Base-by-base conservation (phyloP, 2,888 invertebrate genomes). In the Hydrotaea cyrtoneurina region DNA sequence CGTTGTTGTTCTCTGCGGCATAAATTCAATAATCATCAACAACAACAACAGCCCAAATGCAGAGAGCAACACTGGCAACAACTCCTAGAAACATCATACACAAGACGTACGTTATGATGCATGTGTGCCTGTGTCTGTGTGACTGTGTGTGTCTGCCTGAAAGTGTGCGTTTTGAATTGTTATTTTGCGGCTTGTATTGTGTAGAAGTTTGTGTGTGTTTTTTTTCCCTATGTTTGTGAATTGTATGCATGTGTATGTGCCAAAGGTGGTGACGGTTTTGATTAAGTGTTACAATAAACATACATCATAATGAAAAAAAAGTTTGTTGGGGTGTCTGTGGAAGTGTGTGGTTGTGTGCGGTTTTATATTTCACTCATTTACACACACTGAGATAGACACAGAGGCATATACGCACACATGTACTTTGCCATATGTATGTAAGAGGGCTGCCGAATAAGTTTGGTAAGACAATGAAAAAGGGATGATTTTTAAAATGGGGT, bases 201-300 rank as follows among this genome's bases (percentile, higher is more conserved):
- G 10, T 57, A 8, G 8, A 1, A 15, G 7, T 31, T 5, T 31
- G 15, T 62, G 62, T 31, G 31, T 36, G 62, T 59, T n/a, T n/a
- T n/a, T n/a, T n/a, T n/a, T n/a, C 1, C 23, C 21, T 57, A 13
- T 59, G 59, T 59, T 11, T 57, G 17, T 73, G 2, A 26, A 11
- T 59, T 53, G 43, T 78, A 66, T n/a, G 43, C 74, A 2, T 69
- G 46, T 17, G 19, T 57, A 4, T 76, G 73, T 74, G 85, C 77
- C 79, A 85, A 77, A 85, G 85, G 85, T 85, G 82, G 85, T 77
- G 82, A 85, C 82, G 85, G 69, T 71, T 85, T 85, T 82, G 85
- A 85, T 82, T 82, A 85, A 85, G 82, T 82, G 82, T 82, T 82
- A 85, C 23, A 79, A 82, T 64, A 69, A 80, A 82, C 77, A 82